Evolutionary conservation across 2,113 vertebrate genomes (phyloP), one percentile per base, ranked within the genome.

Genomic region (Polypterus senegalus): DNA sequence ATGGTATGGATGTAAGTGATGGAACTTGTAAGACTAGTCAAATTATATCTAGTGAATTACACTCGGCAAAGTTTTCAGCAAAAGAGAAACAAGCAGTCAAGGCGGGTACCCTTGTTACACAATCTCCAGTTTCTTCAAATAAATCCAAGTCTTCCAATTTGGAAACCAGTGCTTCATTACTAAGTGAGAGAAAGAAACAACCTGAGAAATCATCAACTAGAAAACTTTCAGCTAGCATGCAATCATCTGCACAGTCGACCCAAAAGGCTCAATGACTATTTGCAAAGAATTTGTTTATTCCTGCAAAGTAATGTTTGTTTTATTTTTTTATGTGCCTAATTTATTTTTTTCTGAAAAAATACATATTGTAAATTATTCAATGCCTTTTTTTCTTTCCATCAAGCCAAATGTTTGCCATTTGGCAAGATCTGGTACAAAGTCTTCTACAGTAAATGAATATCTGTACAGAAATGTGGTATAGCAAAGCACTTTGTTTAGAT

Each of bases 121-220:
- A 89, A 70, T 87, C 92, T 66, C 82, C 97, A 7, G 80, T 97
- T 54, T 76, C 87, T 10, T 72, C 84, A 59, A 87, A 89, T 76
- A 96, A 88, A 78, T 86, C 88, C 63, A 95, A 90, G 91, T 92
- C 94, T 89, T 92, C 93, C 86, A 82, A 72, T 68, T 77, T 83
- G 3, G 92, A 89, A 63, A 72, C 80, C 1, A 75, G 79, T 68
- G 73, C 75, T 61, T 88, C 85, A 69, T 78, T 83, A 49, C 83
- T 90, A 54, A 47, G 83, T 7, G 83, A 85, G 7, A 84, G 86
- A 74, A 91, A 88, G 79, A 92, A 86, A 72, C 66, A 88, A 60
- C 71, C 81, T 1, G 90, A 93, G 81, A 80, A 77, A 3, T 73
- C 83, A 7, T 82, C 84, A 64, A 84, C 82, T 71, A 88, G 86